Evolutionary conservation across 2,113 vertebrate species (phyloP).

Genomic region (Noturus placidus): DNA sequence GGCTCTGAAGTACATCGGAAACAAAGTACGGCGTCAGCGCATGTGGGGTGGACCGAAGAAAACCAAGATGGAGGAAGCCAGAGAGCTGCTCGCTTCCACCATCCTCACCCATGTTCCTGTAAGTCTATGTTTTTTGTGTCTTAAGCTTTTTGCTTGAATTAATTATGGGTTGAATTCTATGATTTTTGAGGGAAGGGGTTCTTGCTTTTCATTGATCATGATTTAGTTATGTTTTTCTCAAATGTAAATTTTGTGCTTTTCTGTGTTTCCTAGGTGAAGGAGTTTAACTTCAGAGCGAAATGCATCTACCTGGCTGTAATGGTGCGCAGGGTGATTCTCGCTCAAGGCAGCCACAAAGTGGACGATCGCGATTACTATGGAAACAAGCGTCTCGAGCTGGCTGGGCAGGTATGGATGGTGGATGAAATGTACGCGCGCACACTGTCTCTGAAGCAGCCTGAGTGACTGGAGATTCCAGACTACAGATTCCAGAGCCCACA

Average conservation of each 20-base stretch:
- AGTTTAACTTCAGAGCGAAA: constrained; percentile 97
- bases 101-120: constrained; percentile 94
- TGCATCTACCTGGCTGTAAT: constrained; percentile 98
- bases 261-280: constrained; percentile 82
- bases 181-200: no score
- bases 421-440: background rate
- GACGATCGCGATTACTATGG: constrained; percentile 98
- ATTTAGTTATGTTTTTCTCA: background rate
- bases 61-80: constrained; percentile 97
- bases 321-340: constrained; percentile 95
- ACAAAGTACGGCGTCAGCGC: constrained; percentile 94
- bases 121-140: constrained; percentile 51
- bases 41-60: constrained; percentile 99
- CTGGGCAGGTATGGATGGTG: constrained; percentile 83
- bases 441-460: background rate
- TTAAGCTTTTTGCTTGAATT: background rate
- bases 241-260: background rate
- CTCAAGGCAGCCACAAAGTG: constrained; percentile 95
- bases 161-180: background rate
- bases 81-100: constrained; percentile 92
- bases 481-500: background rate
- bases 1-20: constrained; percentile 94
- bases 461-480: background rate
- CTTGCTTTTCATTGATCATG: background rate
- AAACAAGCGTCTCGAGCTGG: constrained; percentile 95